phyloP scores from a whole-genome alignment of 1,140 invertebrate species.

The Cotesia chilonis region DNA sequence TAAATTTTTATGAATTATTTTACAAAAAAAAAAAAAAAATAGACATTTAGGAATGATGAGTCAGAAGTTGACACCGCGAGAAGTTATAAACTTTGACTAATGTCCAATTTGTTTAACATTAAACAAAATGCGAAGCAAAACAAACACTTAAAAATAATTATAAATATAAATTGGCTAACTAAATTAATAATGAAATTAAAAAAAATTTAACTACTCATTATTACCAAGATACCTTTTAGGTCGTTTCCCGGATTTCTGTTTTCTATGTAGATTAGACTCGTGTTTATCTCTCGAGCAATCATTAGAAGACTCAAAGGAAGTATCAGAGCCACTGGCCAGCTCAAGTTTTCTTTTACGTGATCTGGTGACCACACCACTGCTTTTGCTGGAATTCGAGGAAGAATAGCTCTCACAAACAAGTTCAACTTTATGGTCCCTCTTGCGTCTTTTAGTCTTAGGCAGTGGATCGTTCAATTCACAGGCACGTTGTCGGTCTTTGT shows the following conservation, averaged over 20 bases:
- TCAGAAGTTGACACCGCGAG: neutral
- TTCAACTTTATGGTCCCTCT: slow-evolving; percentile 14
- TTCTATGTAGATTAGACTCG: slow-evolving; percentile 49
- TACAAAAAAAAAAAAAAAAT: neutral
- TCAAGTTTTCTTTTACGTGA: slow-evolving; percentile 54
- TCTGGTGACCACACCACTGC: slow-evolving; percentile 51
- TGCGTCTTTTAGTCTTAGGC: slow-evolving; percentile 36
- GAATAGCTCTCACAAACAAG: neutral
- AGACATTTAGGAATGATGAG: slow-evolving; percentile 30
- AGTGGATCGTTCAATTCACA: slow-evolving; percentile 10
- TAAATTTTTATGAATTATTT: too few relatives aligned
- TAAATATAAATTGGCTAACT: neutral
- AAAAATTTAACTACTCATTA: slow-evolving; percentile 45
- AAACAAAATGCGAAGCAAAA: slow-evolving; percentile 33
- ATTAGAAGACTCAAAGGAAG: slow-evolving; percentile 39
- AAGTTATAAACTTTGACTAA: slow-evolving; percentile 37
- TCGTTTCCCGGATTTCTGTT: slow-evolving; percentile 53
- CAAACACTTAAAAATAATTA: slow-evolving; percentile 11
- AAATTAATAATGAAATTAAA: neutral
- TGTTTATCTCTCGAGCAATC: slow-evolving; percentile 27
- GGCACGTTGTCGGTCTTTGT: slow-evolving; percentile 1
- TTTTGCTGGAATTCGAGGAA: slow-evolving; percentile 6
- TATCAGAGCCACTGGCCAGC: slow-evolving; percentile 38
- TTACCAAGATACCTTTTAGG: slow-evolving; percentile 47
- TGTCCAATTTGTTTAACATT: neutral